Conservation (phyloP, 2,888 invertebrate genomes). For the Chloroclysta siterata region DNA sequence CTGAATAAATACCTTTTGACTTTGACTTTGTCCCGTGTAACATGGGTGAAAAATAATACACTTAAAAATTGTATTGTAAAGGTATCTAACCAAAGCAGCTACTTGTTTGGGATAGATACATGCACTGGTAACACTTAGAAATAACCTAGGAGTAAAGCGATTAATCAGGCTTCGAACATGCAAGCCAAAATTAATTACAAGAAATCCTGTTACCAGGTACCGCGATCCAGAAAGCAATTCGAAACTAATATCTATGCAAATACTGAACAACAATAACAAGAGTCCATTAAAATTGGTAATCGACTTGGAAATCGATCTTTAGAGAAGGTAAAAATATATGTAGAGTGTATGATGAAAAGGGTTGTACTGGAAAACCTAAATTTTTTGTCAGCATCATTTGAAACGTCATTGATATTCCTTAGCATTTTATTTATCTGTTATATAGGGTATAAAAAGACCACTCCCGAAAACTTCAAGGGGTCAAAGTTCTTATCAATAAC, state of each 20-base stretch:
- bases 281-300: constrained; percentile 56
- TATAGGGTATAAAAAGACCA: no score
- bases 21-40: no score
- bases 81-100: no score
- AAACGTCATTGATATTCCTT: no score
- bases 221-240: constrained; percentile 65
- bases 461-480: no score
- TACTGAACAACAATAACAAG: constrained; percentile 59
- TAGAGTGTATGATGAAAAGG: neutral
- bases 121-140: neutral
- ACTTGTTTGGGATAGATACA: neutral
- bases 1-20: no score
- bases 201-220: constrained; percentile 45
- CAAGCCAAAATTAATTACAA: constrained; percentile 41
- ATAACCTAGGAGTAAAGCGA: constrained; percentile 10
- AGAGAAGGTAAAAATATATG: constrained; percentile 1
- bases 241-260: constrained; percentile 77
- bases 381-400: no score
- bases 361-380: no score
- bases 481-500: no score
- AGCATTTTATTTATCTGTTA: no score
- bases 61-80: no score
- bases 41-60: no score
- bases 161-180: constrained; percentile 15
- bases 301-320: constrained; percentile 35